Base-by-base conservation (phyloP, 2,888 invertebrate species). In the Scaptomyza tumidula region DNA sequence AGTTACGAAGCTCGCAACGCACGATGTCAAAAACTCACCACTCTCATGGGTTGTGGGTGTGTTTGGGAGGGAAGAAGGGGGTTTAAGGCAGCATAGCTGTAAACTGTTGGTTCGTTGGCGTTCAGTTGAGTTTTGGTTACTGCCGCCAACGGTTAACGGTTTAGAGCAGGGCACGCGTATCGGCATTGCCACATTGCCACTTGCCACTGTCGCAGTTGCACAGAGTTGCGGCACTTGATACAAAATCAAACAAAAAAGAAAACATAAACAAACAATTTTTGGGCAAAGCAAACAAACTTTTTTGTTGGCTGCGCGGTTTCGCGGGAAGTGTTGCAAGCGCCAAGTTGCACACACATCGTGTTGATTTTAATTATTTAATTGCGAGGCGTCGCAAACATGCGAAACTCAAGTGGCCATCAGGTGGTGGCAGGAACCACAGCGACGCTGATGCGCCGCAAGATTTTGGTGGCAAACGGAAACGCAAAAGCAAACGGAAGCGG, bases 91-190 rank as follows among this genome's bases (percentile, higher is more conserved):
- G 52, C 62, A 80, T 86, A 86, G 74, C 86, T 76, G 63, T 76
- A 48, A 75, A 60, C 75, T 71, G 73, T 80, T 73, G 75, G 63
- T 61, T 33, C 39, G 54, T 46, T 61, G 59, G 63, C 59, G 39
- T 73, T 90, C 88, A 90, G 91, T 90, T 90, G 90, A 90, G 90
- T 85, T 90, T 90, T 90, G 89, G 84, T 88, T 86, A 88, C 86
- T 85, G 86, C 83, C 78, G 79, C 77, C 79, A 86, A 81, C 89
- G 88, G 90, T 85, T 83, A 78, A 70, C 70, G 66, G 53, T 61
- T 65, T 41, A 45, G 54, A 70, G 45, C 58, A 55, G 62, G 65
- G 58, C 76, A 71, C 82, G 85, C 74, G 75, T 62, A 27, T 14
- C 44, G 45, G 33, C 46, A 43, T 48, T 59, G 59, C 62, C 39